Evolutionary conservation across 2,888 invertebrate genomes (phyloP), one percentile per base, ranked within the genome.

Genomic region (Dendrolimus pini): DNA sequence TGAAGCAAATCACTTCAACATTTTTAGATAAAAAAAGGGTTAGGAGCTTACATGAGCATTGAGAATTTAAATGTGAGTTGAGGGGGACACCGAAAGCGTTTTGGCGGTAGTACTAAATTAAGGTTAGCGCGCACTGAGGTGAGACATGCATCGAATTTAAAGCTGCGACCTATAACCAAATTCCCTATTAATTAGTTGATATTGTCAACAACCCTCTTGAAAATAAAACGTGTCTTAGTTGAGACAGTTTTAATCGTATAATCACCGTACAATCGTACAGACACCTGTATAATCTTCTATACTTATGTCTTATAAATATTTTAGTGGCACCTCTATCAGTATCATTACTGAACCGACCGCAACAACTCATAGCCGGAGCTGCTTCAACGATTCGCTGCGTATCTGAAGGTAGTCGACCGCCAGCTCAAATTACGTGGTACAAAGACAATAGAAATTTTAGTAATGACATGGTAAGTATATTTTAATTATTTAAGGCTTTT

Each of bases 331-430:
- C 97, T 1, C 86, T 94, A 60, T 94, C 94, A 60, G 95, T 96
- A 57, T 93, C 93, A 58, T 93, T 97, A 67, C 85, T 95, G 63
- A 93, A 93, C 67, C 96, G 96, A 72, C 96, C 96, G 41, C 92
- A 92, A 69, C 93, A 95, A 69, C 91, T 97, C 72, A 92, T 95
- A 59, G 96, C 96, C 3, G 94, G 94, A 55, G 93, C 94, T 63
- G 93, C 95, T 61, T 94, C 96, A 63, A 94, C 95, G 56, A 87
- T 97, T 60, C 93, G 94, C n/a, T 98, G 97, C 80, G 94, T 95
- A 69, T 94, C 96, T 13, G 92, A 93, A 63, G 97, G 97, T 14
- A 97, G 97, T 54, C 92, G 97, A 72, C 97, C 97, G 6, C 94
- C 95, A 61, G 96, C 97, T 1, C 93, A 93, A 65, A 93, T 97